Conservation (phyloP, 2,797 vertebrate genomes). For the Macroramphosus scolopax region DNA sequence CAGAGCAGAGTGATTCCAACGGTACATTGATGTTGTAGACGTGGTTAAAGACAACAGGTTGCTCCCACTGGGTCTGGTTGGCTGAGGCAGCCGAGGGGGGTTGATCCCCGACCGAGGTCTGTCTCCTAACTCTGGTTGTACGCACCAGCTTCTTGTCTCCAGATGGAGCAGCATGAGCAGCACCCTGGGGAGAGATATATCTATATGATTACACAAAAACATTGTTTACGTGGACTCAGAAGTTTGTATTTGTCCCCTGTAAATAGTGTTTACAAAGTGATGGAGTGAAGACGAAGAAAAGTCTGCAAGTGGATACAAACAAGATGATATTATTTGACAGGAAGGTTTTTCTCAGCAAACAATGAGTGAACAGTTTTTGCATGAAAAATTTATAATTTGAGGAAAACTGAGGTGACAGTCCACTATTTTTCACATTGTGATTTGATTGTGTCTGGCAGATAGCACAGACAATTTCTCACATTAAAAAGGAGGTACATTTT, state of each 20-base stretch:
- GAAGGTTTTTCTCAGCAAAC: too few relatives aligned
- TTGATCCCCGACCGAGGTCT: slow-evolving; percentile 64
- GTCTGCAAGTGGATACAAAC: too few relatives aligned
- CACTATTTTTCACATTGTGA: slow-evolving; percentile 8
- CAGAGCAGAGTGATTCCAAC: slow-evolving; percentile 87
- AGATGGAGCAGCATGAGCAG: slow-evolving; percentile 62
- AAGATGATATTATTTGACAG: too few relatives aligned
- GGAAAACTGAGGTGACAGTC: too few relatives aligned
- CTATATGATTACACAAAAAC: too few relatives aligned
- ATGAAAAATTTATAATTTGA: too few relatives aligned
- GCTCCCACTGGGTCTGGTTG: slow-evolving; percentile 82
- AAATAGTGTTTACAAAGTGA: slow-evolving; percentile 34
- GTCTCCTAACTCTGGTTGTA: slow-evolving; percentile 79
- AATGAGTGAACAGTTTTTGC: too few relatives aligned
- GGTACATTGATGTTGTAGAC: slow-evolving; percentile 97
- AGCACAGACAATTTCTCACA: neutral
- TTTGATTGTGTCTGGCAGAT: neutral
- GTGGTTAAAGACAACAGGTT: slow-evolving; percentile 93
- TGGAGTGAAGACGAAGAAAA: too few relatives aligned
- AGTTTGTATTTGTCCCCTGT: slow-evolving; percentile 33
- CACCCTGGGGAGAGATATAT: slow-evolving; percentile 54
- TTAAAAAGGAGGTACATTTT: slow-evolving; percentile 10
- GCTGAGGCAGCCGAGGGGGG: slow-evolving; percentile 41
- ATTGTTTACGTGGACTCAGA: too few relatives aligned
- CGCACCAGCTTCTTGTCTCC: slow-evolving; percentile 80